A percentile compares a stretch with the other conserved stretches of the same genome.
Conservation (phyloP, 1,140 invertebrate genomes). For the Penaeus japonicus region DNA sequence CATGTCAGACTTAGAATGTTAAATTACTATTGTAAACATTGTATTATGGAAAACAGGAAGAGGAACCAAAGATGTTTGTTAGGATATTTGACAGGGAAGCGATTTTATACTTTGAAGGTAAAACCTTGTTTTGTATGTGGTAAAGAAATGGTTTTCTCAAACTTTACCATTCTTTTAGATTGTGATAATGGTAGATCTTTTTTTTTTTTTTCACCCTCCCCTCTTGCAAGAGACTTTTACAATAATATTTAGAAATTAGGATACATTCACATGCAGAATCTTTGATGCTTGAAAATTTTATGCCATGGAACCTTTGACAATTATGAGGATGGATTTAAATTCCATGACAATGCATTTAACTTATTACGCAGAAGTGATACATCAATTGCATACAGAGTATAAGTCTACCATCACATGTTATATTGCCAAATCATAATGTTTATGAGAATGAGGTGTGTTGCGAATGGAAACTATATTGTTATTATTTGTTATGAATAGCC, state of each 20-base stretch:
- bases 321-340: too few species aligned
- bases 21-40: background rate
- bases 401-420: background rate
- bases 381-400: background rate
- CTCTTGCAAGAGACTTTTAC: too few species aligned
- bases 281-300: too few species aligned
- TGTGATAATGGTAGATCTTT: background rate
- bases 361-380: background rate
- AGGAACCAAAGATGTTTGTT: conserved; percentile 11
- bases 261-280: too few species aligned
- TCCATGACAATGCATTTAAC: background rate
- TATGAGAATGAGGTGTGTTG: background rate
- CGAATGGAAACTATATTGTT: background rate
- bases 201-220: background rate
- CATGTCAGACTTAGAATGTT: background rate
- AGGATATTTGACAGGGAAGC: background rate
- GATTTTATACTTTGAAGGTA: conserved; percentile 3
- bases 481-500: background rate
- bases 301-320: too few species aligned
- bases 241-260: too few species aligned
- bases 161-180: background rate
- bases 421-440: background rate
- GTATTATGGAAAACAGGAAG: background rate
- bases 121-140: background rate
- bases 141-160: background rate